A percentile compares a stretch with the other conserved stretches of the same genome.
These are phyloP conservation scores for Cossypha polioptera DNA, from an alignment of 2,797 vertebrate species.

Conservation along the genomic window DNA sequence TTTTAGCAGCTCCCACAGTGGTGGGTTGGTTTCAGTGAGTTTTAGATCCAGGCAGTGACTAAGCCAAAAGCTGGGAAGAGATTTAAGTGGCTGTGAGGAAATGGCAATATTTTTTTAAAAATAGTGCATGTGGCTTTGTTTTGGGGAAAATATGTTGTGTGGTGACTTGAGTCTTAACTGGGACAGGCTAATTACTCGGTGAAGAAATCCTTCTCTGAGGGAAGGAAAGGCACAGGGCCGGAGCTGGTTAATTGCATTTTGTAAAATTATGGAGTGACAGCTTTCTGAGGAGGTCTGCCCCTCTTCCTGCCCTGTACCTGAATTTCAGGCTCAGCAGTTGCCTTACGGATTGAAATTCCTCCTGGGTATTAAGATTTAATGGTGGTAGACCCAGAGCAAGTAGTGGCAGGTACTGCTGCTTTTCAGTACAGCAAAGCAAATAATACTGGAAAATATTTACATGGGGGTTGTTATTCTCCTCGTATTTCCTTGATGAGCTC, in stretches of 20 bases:
- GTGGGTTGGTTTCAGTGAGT: not conserved
- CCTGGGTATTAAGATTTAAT: not conserved
- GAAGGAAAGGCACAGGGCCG: not conserved
- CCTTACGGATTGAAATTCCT: not conserved
- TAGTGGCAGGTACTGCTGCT: slow-evolving; percentile 38
- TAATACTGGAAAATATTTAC: not conserved
- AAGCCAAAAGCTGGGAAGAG: not conserved
- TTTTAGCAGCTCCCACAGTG: not conserved
- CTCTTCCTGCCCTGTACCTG: not conserved
- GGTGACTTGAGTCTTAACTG: not conserved
- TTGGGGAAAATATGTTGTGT: not conserved
- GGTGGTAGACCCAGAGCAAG: not conserved
- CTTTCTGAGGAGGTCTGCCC: not conserved
- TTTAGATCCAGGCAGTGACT: not conserved
- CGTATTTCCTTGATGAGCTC: not conserved
- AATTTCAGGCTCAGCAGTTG: slow-evolving; percentile 52
- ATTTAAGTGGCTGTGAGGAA: not conserved
- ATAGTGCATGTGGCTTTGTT: not conserved
- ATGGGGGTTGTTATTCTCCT: not conserved
- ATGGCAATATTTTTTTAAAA: not conserved
- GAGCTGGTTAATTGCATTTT: not conserved
- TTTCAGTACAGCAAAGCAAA: not conserved
- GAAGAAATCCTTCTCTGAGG: not conserved
- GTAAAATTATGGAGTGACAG: not conserved
- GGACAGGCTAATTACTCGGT: not conserved